Evolutionary conservation across 2,888 invertebrate genomes (phyloP).

Genomic region (Amiota minor): DNA sequence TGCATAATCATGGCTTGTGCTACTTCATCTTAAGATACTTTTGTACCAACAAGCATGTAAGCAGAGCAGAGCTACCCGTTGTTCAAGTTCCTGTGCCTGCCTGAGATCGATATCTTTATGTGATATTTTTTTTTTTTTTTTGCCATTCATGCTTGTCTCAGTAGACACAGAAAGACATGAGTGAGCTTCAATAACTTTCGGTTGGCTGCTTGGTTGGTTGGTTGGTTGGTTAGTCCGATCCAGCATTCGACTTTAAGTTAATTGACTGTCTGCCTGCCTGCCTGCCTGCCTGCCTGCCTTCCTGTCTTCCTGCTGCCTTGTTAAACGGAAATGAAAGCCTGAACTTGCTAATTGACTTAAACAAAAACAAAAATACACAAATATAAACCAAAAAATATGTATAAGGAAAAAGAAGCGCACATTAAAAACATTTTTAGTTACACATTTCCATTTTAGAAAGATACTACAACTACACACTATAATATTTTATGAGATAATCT

Average conservation of each 20-base stretch:
- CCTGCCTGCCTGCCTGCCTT: neutral
- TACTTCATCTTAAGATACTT: neutral
- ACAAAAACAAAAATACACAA: slow-evolving; percentile 22
- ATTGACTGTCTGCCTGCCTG: too few relatives aligned
- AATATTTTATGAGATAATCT: too few relatives aligned
- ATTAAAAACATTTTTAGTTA: slow-evolving; percentile 17
- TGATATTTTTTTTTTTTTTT: slow-evolving; percentile 13
- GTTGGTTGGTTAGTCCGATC: too few relatives aligned
- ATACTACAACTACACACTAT: too few relatives aligned
- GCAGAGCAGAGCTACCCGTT: slow-evolving; percentile 9
- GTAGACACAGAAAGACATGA: too few relatives aligned
- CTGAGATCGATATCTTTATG: neutral
- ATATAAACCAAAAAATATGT: too few relatives aligned
- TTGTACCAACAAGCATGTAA: neutral
- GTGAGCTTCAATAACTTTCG: too few relatives aligned
- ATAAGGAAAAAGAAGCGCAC: slow-evolving; percentile 8
- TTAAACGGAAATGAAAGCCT: slow-evolving; percentile 25
- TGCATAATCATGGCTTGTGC: slow-evolving; percentile 27
- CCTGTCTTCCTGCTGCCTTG: slow-evolving; percentile 3
- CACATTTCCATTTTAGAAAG: too few relatives aligned
- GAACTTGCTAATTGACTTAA: neutral
- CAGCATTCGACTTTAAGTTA: too few relatives aligned
- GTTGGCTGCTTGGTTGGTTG: too few relatives aligned
- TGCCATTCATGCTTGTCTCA: slow-evolving; percentile 17
- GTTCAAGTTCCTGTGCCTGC: slow-evolving; percentile 19